phyloP scores from a whole-genome alignment of 2,113 vertebrate species.

The Gobio gobio region DNA sequence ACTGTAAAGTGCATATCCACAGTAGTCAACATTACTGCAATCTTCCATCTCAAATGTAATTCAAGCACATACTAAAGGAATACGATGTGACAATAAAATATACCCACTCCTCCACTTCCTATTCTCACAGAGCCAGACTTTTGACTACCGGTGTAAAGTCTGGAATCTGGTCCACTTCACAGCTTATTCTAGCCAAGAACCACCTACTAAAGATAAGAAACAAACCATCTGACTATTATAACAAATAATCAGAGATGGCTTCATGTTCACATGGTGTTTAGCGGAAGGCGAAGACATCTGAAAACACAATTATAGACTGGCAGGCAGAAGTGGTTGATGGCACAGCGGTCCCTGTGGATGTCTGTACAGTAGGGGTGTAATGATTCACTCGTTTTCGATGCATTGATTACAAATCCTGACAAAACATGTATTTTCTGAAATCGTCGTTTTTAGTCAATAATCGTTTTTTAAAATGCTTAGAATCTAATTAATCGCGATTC shows the following conservation, averaged over 20 bases:
- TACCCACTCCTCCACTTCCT: constrained; percentile 2
- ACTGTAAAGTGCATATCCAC: not conserved
- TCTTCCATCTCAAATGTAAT: not conserved
- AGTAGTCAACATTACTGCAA: not conserved
- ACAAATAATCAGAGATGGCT: constrained; percentile 4
- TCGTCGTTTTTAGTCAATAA: too few species aligned
- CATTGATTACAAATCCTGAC: too few species aligned
- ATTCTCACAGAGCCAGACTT: constrained; percentile 1
- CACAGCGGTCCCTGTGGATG: not conserved
- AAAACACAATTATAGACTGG: not conserved
- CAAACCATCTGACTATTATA: not conserved
- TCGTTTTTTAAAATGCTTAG: too few species aligned
- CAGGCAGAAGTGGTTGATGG: not conserved
- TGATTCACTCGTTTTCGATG: too few species aligned
- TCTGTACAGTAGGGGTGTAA: not conserved
- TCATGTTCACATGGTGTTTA: not conserved
- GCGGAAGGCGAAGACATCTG: not conserved
- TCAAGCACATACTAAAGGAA: not conserved
- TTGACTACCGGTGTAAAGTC: constrained; percentile 14
- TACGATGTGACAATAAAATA: not conserved
- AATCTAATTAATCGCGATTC: too few species aligned
- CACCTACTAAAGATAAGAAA: constrained; percentile 1
- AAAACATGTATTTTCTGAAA: too few species aligned
- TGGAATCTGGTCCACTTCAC: constrained; percentile 17
- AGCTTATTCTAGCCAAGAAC: constrained; percentile 25